Evolutionary conservation across 2,113 vertebrate species (phyloP).

Genomic region (Sus scrofa): DNA sequence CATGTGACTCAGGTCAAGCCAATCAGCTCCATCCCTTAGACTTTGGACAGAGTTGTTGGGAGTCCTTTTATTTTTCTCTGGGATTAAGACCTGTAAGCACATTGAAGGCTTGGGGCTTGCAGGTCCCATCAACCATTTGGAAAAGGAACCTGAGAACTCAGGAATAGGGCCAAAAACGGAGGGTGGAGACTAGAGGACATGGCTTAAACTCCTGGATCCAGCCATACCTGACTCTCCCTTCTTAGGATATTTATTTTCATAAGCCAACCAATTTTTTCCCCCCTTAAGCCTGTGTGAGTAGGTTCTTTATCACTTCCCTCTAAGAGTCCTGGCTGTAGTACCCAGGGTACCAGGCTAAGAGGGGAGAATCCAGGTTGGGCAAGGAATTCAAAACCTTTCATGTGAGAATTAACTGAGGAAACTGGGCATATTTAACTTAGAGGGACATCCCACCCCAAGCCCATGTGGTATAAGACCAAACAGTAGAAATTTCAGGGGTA

Average conservation of each 20-base stretch:
- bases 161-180: background rate
- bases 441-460: background rate
- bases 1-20: background rate
- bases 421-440: background rate
- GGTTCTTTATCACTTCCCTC: background rate
- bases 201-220: background rate
- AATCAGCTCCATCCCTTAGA: background rate
- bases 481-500: background rate
- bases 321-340: background rate
- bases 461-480: background rate
- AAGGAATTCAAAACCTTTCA: background rate
- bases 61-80: slow-evolving; percentile 14
- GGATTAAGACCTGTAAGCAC: background rate
- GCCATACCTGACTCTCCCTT: background rate
- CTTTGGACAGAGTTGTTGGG: background rate
- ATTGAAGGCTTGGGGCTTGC: background rate
- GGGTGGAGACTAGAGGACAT: background rate
- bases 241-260: background rate
- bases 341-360: background rate
- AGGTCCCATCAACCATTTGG: background rate
- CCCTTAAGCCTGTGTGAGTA: background rate
- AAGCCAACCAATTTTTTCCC: background rate
- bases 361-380: background rate
- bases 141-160: background rate
- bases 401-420: background rate